These are phyloP conservation scores for Anguilla megastoma DNA, from an alignment of 2,797 vertebrate species.

Conservation along the genomic window DNA sequence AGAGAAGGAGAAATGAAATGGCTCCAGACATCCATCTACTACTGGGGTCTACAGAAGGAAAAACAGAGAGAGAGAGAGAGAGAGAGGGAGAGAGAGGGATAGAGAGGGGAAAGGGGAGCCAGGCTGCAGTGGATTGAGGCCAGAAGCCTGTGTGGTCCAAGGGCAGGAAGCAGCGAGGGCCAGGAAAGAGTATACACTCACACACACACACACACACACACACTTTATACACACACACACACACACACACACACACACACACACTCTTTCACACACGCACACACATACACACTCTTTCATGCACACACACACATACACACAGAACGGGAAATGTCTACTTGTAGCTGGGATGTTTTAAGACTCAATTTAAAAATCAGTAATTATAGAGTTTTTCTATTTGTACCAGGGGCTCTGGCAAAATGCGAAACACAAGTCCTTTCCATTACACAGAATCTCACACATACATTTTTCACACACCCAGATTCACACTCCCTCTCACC, in stretches of 20 bases:
- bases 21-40: slow-evolving; percentile 43
- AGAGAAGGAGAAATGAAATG: slow-evolving; percentile 36
- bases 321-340: background rate
- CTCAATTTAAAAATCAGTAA: slow-evolving; percentile 15
- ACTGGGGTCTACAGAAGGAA: slow-evolving; percentile 41
- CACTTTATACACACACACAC: slow-evolving; percentile 14
- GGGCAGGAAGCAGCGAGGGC: slow-evolving; percentile 51
- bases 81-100: background rate
- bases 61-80: slow-evolving; percentile 23
- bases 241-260: slow-evolving; percentile 15
- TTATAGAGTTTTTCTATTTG: background rate
- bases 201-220: slow-evolving; percentile 50
- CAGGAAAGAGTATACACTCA: slow-evolving; percentile 55
- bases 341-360: slow-evolving; percentile 8
- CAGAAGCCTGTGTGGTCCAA: slow-evolving; percentile 59
- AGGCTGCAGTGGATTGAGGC: slow-evolving; percentile 51
- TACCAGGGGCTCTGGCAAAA: background rate
- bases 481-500: background rate
- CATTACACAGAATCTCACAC: background rate
- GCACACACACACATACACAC: too few species aligned
- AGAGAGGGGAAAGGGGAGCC: slow-evolving; percentile 39
- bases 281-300: background rate
- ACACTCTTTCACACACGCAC: too few species aligned
- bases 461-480: background rate
- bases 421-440: background rate